Evolutionary conservation across 1,140 invertebrate genomes (phyloP), one percentile per base, ranked within the genome.

Genomic region (Stegodyphus dumicola): DNA sequence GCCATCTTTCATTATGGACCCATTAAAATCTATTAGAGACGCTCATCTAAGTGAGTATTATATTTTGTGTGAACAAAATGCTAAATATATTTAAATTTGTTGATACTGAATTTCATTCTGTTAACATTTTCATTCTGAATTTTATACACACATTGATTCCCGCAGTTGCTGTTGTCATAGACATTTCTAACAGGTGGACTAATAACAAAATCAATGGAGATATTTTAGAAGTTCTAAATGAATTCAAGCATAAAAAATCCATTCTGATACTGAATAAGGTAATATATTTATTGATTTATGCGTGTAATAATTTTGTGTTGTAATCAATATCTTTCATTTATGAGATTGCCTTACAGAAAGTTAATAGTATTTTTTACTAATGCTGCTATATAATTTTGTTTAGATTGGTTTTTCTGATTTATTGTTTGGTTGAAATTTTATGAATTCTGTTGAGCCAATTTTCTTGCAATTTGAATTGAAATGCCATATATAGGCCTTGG

Each of bases 221-320:
- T 90, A 91, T 97, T 0, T 87, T 96, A 1, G 90, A 93, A 60
- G 91, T 96, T 49, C 89, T 98, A 7, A 91, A 94, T 89, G 88
- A 92, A 54, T 91, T 93, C 89, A 90, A 92, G 83, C 89, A 93
- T 54, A 93, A 94, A 88, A 93, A 94, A 18, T 93, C 94, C 86
- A 93, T 98, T 89, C 91, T 98, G 6, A 93, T 98, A 65, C 90
- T 98, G 6, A 98, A 98, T 89, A 98, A 98, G 93, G 94, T 96
- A 90, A 88, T 81, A 84, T 49, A 66, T 65, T 78, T 78, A 18
- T 13, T 70, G 5, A 17, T 70, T 70, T 11, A 60, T 60, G 2
- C 4, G 9, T 60, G 2, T 11, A 11, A 60, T 60, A 15, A 15
- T 67, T 67, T 67, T 7, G 7, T n/a, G 17, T 7, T 67, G 17